Evolutionary conservation across 2,888 invertebrate species (phyloP), one percentile per base, ranked within the genome.

Genomic region (Noctua janthe): DNA sequence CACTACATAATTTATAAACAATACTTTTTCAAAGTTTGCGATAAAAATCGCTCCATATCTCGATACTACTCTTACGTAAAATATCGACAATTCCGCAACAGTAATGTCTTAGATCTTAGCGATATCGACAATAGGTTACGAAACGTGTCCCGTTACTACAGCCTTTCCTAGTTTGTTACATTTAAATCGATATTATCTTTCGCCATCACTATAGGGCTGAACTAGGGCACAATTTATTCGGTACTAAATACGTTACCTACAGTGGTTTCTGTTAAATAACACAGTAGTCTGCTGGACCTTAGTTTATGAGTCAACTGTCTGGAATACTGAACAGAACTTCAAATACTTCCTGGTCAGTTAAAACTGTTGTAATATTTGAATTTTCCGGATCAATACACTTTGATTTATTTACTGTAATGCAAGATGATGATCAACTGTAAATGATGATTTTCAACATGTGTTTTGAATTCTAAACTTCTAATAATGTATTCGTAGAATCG

Each of bases 161-260:
- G 82, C 83, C 84, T 90, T 94, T 94, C 94, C 94, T 92, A 91
- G 91, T 91, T 83, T 81, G 90, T 88, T 88, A 88, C 83, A 91
- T 90, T 91, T 90, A 85, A 90, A 89, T 90, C 81, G 84, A 81
- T 84, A 82, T 78, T 83, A 86, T 88, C 81, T 88, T 71, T 88
- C 77, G 70, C 78, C 88, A 86, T 88, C 87, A 71, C 86, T 82
- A 88, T 17, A 59, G 73, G 72, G 71, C 75, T 35, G 49, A 86
- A 86, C 51, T 88, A 71, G 87, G 71, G 83, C 78, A 82, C 62
- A 88, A 74, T 86, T 82, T 78, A 74, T 74, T 56, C n/a, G 70
- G 70, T 74, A 76, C 73, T 71, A 76, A 85, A 71, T 70, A 29
- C 80, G 56, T 76, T 29, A 88, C 88, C 87, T 86, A 87, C 73